Conservation (phyloP, 2,113 vertebrate species). For the Clarias magur region DNA sequence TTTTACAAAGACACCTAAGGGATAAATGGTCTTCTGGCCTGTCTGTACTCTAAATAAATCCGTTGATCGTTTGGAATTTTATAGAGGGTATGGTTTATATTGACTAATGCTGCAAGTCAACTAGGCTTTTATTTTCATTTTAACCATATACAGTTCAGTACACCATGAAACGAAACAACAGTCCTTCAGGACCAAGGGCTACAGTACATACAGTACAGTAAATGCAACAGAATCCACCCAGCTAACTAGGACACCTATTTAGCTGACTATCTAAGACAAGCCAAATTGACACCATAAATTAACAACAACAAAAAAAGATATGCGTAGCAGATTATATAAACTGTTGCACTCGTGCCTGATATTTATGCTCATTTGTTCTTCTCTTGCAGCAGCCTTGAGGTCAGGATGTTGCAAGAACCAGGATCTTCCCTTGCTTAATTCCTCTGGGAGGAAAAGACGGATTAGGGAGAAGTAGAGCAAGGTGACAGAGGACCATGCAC, state of each 20-base stretch:
- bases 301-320: too few relatives aligned
- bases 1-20: neutral
- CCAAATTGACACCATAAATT: too few relatives aligned
- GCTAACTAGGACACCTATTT: too few relatives aligned
- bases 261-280: too few relatives aligned
- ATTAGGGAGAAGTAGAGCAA: conserved; percentile 24
- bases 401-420: conserved; percentile 47
- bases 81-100: neutral
- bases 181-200: too few relatives aligned
- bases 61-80: neutral
- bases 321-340: neutral
- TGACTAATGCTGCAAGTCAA: neutral
- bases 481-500: conserved; percentile 57
- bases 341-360: neutral
- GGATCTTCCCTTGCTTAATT: conserved; percentile 2
- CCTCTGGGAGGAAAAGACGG: conserved; percentile 37
- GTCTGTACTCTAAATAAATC: neutral
- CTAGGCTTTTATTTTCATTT: too few relatives aligned
- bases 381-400: conserved; percentile 61
- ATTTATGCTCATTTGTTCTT: conserved; percentile 34
- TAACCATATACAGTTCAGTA: too few relatives aligned
- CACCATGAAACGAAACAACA: too few relatives aligned
- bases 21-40: neutral
- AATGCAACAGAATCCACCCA: too few relatives aligned
- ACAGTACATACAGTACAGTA: too few relatives aligned